Evolutionary conservation across 2,113 vertebrate genomes (phyloP), one percentile per base, ranked within the genome.

Genomic region (Cephalopterus ornatus): DNA sequence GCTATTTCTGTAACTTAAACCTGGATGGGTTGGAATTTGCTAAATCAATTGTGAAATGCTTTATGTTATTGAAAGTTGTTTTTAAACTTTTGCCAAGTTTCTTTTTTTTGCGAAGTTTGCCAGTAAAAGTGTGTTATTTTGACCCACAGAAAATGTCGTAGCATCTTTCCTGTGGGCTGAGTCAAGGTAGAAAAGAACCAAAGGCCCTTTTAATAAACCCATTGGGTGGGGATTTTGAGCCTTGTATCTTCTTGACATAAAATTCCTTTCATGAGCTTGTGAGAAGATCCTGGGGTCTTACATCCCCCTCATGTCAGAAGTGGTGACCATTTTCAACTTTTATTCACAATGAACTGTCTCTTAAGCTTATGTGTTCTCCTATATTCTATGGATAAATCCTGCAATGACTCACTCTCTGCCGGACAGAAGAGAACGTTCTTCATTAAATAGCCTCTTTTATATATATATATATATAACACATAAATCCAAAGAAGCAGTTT

Each of bases 301-400:
- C 22, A 59, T 6, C 6, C 1, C 1, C 1, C 2, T 6, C 17
- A 9, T 56, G 21, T 24, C 26, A 83, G 37, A 75, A 67, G 7
- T 14, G 15, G 8, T 59, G 44, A 55, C 30, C 5, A 32, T 24
- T 82, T 82, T 27, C 33, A 82, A 47, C 16, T 81, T 85, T 84
- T 84, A 62, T 91, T 91, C 22, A 27, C 37, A 55, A 52, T 22
- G 12, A 39, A 35, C 32, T 35, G 9, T 39, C 16, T 87, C 62
- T 75, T 49, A 65, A 76, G 33, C 32, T 72, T 68, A 37, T n/a
- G 16, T 59, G 17, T 23, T 65, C 33, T 63, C 71, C 41, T 47
- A 5, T 72, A 37, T 56, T 35, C 33, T 28, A 32, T 26, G 17
- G 35, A 55, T 59, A 71, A 24, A 58, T 63, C 30, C 56, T 72